Base-by-base conservation (phyloP, 2,888 invertebrate genomes). In the Seira sanloemensis region DNA sequence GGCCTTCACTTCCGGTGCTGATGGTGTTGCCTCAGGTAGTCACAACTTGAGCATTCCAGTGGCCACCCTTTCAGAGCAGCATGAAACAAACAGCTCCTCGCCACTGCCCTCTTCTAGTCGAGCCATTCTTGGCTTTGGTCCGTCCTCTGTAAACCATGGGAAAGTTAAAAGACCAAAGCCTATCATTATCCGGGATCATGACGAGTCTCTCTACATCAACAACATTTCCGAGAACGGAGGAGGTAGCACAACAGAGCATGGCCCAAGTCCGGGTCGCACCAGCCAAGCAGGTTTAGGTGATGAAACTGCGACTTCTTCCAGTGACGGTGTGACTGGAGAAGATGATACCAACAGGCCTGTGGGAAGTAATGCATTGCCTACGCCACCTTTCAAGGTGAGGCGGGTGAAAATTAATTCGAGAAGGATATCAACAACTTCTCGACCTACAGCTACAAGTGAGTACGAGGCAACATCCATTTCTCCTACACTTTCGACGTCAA, bases 151-250 rank as follows among this genome's bases (percentile, higher is more conserved):
- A 26, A 80, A 69, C 19, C 37, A 78, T 46, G 75, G 80, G 62
- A 68, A 81, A 72, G 67, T 80, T 37, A 84, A 69, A 24, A 68
- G 79, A n/a, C 84, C 84, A 19, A 84, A 84, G 76, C 84, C 84
- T 46, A 84, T 84, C 58, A 80, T 84, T 18, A 84, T 84, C 46
- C 69, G 84, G 9, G 84, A 84, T 66, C 84, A 75, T 71, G 84
- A 84, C 7, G 79, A 71, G 12, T 79, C 76, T 21, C 62, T 71
- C 9, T 54, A 81, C 37, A 62, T 62, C n/a, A 73, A 68, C 65
- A 76, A 78, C 46, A 21, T 81, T 23, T 69, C 79, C 50, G 84
- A 84, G 72, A 68, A 74, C 23, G 9, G 46, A 18, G 67, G 68
- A 1, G 72, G 24, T 24, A 7, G 5, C 12, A 68, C 77, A n/a